Conservation (phyloP, 1,140 invertebrate species). For the Ceratosolen fusciceps region DNA sequence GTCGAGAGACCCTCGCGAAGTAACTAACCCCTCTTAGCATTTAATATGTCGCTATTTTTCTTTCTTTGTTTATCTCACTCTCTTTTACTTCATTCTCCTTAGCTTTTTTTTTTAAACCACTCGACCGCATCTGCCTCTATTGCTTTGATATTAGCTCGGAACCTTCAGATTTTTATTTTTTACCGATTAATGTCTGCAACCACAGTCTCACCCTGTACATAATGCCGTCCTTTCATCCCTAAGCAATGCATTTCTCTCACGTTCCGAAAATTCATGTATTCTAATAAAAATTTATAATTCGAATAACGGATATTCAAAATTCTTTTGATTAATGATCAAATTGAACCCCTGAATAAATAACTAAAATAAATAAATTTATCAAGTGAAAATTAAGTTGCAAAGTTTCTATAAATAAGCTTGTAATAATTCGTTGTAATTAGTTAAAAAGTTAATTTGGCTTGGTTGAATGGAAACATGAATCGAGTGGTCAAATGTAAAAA, state of each 20-base stretch:
- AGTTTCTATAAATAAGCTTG: too few relatives aligned
- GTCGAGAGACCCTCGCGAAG: constrained; percentile 61
- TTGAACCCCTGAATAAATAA: too few relatives aligned
- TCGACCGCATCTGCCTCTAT: constrained; percentile 23
- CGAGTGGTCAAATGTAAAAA: too few relatives aligned
- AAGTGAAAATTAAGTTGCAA: too few relatives aligned
- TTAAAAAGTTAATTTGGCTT: too few relatives aligned
- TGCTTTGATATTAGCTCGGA: constrained; percentile 40
- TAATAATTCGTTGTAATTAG: too few relatives aligned
- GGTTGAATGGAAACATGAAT: too few relatives aligned
- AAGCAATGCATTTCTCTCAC: constrained; percentile 2
- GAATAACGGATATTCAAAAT: too few relatives aligned
- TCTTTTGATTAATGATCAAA: too few relatives aligned
- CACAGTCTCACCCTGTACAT: neutral
- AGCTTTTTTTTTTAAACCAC: constrained; percentile 29
- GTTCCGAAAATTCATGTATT: too few relatives aligned
- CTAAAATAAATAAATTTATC: too few relatives aligned
- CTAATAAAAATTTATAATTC: too few relatives aligned
- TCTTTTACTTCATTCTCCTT: constrained; percentile 21
- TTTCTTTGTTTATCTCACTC: constrained; percentile 53
- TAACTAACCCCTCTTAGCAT: constrained; percentile 68
- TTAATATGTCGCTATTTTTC: constrained; percentile 65
- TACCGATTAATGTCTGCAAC: neutral
- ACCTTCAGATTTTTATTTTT: neutral
- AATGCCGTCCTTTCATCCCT: neutral